Evolutionary conservation across 2,888 invertebrate species (phyloP), one percentile per base, ranked within the genome.

Genomic region (Shargacucullia verbasci): DNA sequence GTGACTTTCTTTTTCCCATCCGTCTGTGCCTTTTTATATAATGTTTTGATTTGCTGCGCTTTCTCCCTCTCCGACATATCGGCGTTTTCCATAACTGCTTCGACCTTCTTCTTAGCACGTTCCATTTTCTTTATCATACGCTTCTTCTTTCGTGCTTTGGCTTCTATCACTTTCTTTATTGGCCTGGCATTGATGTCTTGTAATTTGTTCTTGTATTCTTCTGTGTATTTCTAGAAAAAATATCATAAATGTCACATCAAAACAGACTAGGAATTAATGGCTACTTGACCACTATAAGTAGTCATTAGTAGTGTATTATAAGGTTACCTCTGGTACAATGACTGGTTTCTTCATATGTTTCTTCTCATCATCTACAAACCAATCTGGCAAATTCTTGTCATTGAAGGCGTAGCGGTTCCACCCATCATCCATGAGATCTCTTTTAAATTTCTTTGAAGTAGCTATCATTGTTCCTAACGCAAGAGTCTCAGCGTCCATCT

Each of bases 161-260:
- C 99, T 93, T 99, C 99, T 73, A 99, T 96, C 0, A 99, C 98
- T 91, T 99, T 99, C 94, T 99, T 99, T 64, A 99, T 99, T 11
- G 99, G 99, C 62, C 99, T 95, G 0, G 97, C 97, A 89, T 99
- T 98, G 35, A 99, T 96, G 72, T 98, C 99, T 85, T 96, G 95
- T 11, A 97, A 90, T 76, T 96, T 95, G 70, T 97, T 97, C 75
- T 97, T 96, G 86, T 99, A 99, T 80, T 98, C 97, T 37, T 97
- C 96, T 0, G 98, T 96, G 52, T 98, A 94, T 88, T 97, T 97
- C 95, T 96, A n/a, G 87, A 10, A 73, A 78, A 60, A 11, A 33
- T 15, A 31, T 47, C 5, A 43, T 13, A 1, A 20, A 20, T 20
- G 20, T 20, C 20, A 20, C 20, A 20, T 20, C 20, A 20, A 20